Conservation (phyloP, 2,113 vertebrate species). For the Corythornis vintsioides region DNA sequence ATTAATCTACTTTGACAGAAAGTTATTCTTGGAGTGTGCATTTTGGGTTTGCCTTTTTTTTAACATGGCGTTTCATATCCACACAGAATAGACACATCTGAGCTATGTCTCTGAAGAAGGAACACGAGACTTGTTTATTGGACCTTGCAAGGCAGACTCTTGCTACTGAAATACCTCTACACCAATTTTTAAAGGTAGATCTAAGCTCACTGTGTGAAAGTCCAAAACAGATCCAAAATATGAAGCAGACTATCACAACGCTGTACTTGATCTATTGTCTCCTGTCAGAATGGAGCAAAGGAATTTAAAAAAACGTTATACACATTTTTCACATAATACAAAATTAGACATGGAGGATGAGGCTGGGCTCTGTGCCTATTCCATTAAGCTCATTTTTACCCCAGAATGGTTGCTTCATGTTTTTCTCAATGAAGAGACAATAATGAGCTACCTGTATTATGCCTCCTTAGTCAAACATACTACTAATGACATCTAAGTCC, state of each 20-base stretch:
- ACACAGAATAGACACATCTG: not conserved
- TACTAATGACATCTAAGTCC: not conserved
- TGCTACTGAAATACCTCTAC: not conserved
- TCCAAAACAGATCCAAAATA: not conserved
- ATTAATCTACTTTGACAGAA: not conserved
- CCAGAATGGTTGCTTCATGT: not conserved
- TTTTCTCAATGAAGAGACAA: not conserved
- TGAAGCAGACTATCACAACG: not conserved
- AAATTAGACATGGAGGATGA: not conserved
- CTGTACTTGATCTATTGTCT: not conserved
- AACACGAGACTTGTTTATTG: not conserved
- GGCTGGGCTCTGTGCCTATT: not conserved
- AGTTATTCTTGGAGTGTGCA: not conserved
- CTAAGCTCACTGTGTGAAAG: not conserved
- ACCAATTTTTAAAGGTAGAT: not conserved
- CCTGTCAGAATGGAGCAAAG: not conserved
- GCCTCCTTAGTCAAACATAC: not conserved
- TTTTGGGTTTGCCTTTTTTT: not conserved
- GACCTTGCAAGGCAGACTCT: not conserved
- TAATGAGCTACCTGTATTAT: not conserved
- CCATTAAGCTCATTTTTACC: not conserved
- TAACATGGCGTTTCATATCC: not conserved
- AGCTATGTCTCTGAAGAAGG: not conserved
- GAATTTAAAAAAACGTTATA: not conserved
- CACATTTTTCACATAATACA: accelerated